A percentile compares a stretch with the other conserved stretches of the same genome.
Evolutionary conservation across 1,140 invertebrate genomes (phyloP).

Genomic region (Agraylea sexmaculata): DNA sequence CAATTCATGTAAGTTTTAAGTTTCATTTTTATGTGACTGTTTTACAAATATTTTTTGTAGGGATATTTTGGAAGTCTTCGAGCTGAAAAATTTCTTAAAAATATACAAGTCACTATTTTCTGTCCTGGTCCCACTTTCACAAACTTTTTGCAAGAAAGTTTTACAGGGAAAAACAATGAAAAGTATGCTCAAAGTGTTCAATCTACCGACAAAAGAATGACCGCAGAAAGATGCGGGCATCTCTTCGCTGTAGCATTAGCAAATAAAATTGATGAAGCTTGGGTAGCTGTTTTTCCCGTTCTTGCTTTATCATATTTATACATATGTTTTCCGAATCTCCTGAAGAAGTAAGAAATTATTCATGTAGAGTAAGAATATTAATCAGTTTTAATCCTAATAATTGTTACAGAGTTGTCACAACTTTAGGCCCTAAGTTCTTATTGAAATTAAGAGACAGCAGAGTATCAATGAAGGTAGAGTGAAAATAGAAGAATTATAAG

Average conservation of each 20-base stretch:
- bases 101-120: conserved; percentile 56
- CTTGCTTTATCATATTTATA: conserved; percentile 50
- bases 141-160: conserved; percentile 56
- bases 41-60: conserved; percentile 29
- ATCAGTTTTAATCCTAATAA: background rate
- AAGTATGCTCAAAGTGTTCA: conserved; percentile 43
- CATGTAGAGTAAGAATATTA: conserved; percentile 4
- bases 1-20: conserved; percentile 54
- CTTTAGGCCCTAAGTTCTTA: conserved; percentile 27
- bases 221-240: conserved; percentile 56
- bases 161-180: conserved; percentile 52
- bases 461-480: conserved; percentile 17
- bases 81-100: conserved; percentile 47
- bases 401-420: conserved; percentile 22
- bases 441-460: conserved; percentile 31
- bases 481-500: background rate
- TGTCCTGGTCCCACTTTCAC: conserved; percentile 69
- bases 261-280: conserved; percentile 63
- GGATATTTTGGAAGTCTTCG: conserved; percentile 58
- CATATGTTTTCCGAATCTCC: conserved; percentile 52
- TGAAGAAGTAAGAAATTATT: conserved; percentile 38
- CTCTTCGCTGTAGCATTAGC: conserved; percentile 63
- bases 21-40: background rate
- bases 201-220: conserved; percentile 48
- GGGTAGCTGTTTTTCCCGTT: conserved; percentile 56